phyloP scores from a whole-genome alignment of 2,113 vertebrate species.

The Callorhinus ursinus region DNA sequence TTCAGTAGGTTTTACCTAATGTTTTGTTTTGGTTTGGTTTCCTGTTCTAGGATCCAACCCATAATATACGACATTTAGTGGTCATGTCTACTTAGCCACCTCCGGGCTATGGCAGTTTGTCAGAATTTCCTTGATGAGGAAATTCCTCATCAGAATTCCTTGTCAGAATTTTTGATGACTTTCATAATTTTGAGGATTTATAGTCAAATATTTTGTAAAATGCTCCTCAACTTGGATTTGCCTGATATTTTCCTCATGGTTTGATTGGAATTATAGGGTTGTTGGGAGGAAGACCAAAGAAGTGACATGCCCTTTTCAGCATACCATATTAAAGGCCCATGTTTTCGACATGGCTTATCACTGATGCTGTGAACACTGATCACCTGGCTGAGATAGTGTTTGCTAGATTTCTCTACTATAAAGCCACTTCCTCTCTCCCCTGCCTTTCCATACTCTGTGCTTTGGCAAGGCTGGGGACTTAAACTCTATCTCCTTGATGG shows the following conservation, averaged over 20 bases:
- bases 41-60: not conserved
- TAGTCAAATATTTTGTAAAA: not conserved
- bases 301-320: not conserved
- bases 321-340: no score
- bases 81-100: not conserved
- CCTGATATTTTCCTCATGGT: not conserved
- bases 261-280: not conserved
- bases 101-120: not conserved
- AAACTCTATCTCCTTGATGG: not conserved
- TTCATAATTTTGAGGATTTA: not conserved
- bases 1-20: not conserved
- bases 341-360: not conserved
- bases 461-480: not conserved
- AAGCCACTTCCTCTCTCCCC: not conserved
- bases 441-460: not conserved
- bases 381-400: no score
- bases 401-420: not conserved
- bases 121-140: not conserved
- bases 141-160: no score
- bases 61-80: not conserved
- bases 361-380: not conserved
- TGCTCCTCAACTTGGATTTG: not conserved
- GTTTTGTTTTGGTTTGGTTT: not conserved
- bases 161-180: not conserved
- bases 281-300: not conserved